Base-by-base conservation (phyloP, 2,888 invertebrate genomes). In the Elmis aenea region DNA sequence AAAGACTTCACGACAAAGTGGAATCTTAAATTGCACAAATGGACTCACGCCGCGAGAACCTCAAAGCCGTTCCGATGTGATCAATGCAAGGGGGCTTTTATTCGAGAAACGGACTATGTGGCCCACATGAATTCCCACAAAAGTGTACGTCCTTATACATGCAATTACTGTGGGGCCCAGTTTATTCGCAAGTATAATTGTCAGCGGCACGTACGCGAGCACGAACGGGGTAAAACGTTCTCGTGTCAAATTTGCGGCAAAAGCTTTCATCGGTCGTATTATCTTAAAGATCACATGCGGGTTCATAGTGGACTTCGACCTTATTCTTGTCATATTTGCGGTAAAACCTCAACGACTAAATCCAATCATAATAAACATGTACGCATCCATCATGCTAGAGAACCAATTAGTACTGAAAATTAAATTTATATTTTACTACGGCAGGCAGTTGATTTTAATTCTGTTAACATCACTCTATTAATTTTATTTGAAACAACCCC, bases 351-450 rank as follows among this genome's bases (percentile, higher is more conserved):
- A 27, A 84, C 86, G 52, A 90, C 90, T 34, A 90, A 90, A 68
- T 88, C 88, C 25, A 91, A 91, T 70, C 90, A 91, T 59, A 89
- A 90, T 58, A 90, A 90, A 65, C 90, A 91, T 66, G 77, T 90
- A 38, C 83, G 85, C 69, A 90, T 90, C 54, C 91, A 91, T 66
- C 89, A 90, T 69, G 88, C 89, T 31, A 72, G 90, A 32, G 90
- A 90, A 65, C 85, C 88, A 20, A 81, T 90, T 47, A 88, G 85
- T 50, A 86, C 88, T 5, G 91, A 90, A 61, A 82, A 82, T 65
- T 85, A 75, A 40, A 18, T 18, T 18, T 18, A n/a, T n/a, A n/a
- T n/a, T n/a, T n/a, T n/a, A n/a, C n/a, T n/a, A n/a, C n/a, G n/a
- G n/a, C n/a, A n/a, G n/a, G n/a, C n/a, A n/a, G n/a, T n/a, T n/a